phyloP scores from a whole-genome alignment of 1,140 invertebrate species.

The Aradophagus sp. region DNA sequence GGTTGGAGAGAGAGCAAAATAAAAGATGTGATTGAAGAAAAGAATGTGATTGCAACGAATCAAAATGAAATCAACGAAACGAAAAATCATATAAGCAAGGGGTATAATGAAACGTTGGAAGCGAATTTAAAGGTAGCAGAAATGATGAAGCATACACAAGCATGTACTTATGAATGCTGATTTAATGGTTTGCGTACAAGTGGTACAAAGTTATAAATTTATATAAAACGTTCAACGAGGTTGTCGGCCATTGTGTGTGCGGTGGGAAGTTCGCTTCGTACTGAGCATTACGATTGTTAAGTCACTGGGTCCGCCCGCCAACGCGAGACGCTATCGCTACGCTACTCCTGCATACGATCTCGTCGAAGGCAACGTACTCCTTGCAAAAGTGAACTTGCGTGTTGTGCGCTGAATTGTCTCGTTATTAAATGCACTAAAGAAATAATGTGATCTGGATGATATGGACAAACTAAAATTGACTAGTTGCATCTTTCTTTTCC shows the following conservation, averaged over 20 bases:
- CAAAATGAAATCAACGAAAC: slow-evolving; percentile 19
- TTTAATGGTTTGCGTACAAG: slow-evolving; percentile 64
- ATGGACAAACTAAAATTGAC: too few relatives aligned
- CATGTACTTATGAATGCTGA: slow-evolving; percentile 32
- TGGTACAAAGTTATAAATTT: slow-evolving; percentile 70
- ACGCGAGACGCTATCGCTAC: slow-evolving; percentile 33
- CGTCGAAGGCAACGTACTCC: slow-evolving; percentile 33
- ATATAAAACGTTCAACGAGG: slow-evolving; percentile 64
- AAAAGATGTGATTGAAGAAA: slow-evolving; percentile 65
- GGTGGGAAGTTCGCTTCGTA: slow-evolving; percentile 57
- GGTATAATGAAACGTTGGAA: too few relatives aligned
- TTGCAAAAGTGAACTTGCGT: too few relatives aligned
- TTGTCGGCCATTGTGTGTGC: slow-evolving; percentile 59
- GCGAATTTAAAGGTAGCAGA: too few relatives aligned
- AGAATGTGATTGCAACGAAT: slow-evolving; percentile 16
- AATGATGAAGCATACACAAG: slow-evolving; percentile 1
- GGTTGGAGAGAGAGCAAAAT: slow-evolving; percentile 64
- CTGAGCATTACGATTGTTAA: slow-evolving; percentile 62
- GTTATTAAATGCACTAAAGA: too few relatives aligned
- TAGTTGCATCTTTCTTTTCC: too few relatives aligned
- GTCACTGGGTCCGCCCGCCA: slow-evolving; percentile 51
- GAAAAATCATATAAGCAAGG: neutral
- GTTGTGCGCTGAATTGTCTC: too few relatives aligned
- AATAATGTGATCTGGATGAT: too few relatives aligned
- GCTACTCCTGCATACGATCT: slow-evolving; percentile 20